Percentiles rank a stretch among this genome's conserved stretches.
These are phyloP conservation scores for Scarus forsteni DNA, from an alignment of 2,797 vertebrate species.

Conservation along the genomic window DNA sequence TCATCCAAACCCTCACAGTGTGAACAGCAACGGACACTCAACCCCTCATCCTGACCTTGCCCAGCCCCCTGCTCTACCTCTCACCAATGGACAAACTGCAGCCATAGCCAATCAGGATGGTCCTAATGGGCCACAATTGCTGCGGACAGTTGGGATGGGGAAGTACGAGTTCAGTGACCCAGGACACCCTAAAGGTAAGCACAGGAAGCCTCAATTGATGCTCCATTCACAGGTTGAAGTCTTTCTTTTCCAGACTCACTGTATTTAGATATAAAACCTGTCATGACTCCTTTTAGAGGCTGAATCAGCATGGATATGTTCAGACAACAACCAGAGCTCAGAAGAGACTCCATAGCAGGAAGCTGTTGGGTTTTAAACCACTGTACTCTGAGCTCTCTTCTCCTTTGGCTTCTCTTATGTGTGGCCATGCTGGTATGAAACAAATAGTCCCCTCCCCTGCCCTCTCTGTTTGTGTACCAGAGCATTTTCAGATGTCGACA, in stretches of 20 bases:
- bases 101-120: conserved; percentile 80
- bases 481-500: conserved; percentile 51
- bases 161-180: conserved; percentile 99
- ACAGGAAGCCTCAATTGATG: neutral
- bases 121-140: conserved; percentile 93
- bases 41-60: conserved; percentile 88
- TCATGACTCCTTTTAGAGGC: conserved; percentile 4
- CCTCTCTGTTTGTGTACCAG: conserved; percentile 40
- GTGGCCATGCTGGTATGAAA: conserved; percentile 41
- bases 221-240: neutral
- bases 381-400: conserved; percentile 35
- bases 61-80: conserved; percentile 87
- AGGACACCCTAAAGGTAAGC: conserved; percentile 98
- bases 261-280: conserved; percentile 31
- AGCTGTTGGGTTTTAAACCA: conserved; percentile 56
- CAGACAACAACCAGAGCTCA: conserved; percentile 25
- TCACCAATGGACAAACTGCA: conserved; percentile 89
- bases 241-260: conserved; percentile 4
- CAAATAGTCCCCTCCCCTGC: conserved; percentile 17
- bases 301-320: conserved; percentile 42
- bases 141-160: conserved; percentile 95
- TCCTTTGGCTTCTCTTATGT: conserved; percentile 52
- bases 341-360: conserved; percentile 33
- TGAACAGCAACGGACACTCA: conserved; percentile 93
- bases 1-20: conserved; percentile 86